Base-by-base conservation (phyloP, 2,888 invertebrate species). In the Prenolepis imparis region DNA sequence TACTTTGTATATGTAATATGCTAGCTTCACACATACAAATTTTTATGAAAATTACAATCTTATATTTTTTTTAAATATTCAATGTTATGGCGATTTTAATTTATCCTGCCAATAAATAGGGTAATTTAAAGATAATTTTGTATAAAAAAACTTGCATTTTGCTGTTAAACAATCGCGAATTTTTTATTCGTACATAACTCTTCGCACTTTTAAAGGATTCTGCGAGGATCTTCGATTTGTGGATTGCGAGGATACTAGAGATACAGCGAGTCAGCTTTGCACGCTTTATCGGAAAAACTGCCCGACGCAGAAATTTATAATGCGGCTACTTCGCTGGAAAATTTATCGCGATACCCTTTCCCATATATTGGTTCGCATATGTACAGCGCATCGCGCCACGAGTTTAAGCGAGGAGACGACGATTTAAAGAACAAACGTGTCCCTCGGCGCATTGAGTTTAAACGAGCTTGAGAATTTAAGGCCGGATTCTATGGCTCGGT, bases 381-480 rank as follows among this genome's bases (percentile, higher is more conserved):
- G 55, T 78, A 28, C 28, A 32, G 32, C 41, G 32, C 78, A 18
- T 63, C 55, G 66, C 32, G 24, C 39, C 55, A 21, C 12, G 6
- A 75, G 63, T 84, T 82, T 44, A 82, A 82, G 21, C 63, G 74
- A 36, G 18, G 28, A 36, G 63, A 74, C 74, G 63, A 61, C 82
- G 84, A 84, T 84, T 84, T 82, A 82, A 82, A 70, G 82, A 75
- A 66, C 48, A 82, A 84, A 84, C 68, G 74, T 75, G 75, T 57
- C 63, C 21, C 24, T 44, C 12, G 82, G 74, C 61, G 68, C 63
- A 57, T 82, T 55, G 55, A 28, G 68, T 82, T 75, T 63, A 44
- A 82, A 84, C 74, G 82, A 82, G 68, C 74, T 63, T 36, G 68
- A 67, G 77, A 77, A 75, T 75, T 63, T 75, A 75, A 64, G 52